Evolutionary conservation across 2,888 invertebrate species (phyloP), one percentile per base, ranked within the genome.

Genomic region (Chrysomela aeneicollis): DNA sequence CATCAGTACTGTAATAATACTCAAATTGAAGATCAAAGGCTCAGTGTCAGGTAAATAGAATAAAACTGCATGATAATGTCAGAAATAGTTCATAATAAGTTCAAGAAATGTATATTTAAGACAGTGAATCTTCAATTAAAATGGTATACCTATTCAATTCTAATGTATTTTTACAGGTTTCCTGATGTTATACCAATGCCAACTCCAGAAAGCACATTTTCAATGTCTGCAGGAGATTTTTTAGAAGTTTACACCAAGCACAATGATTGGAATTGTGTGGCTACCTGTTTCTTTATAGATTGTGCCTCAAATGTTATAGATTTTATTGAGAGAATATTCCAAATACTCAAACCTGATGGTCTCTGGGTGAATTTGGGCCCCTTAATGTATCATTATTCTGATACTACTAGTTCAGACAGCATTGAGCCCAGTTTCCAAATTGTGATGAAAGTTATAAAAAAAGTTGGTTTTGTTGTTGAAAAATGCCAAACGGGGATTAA

Each of bases 221-320:
- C 95, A 2, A 98, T 99, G 93, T 92, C 94, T 0, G 98, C 98
- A 12, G 99, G 98, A 0, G 98, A 98, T 81, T 99, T 98, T 79
- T 85, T 97, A 15, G 95, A 97, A 86, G 94, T 96, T 8, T 93
- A 93, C 79, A 89, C 86, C 1, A 87, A 87, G 46, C 76, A 84
- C 49, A 88, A 91, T 67, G 87, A 89, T 57, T 97, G 97, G 93
- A 90, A 97, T 77, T 96, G 95, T 79, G 90, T 99, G 0, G 94
- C 95, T 0, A 97, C 98, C 0, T 97, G 98, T 73, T 99, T 99
- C 85, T 99, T 99, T 82, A 94, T 99, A 61, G 99, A 99, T 84
- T 99, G 99, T 77, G 98, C 98, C 0, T 93, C 94, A 65, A 99
- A 99, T 81, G 91, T 98, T 17, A 92, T 98, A 2, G 92, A 93